Evolutionary conservation across 2,113 vertebrate species (phyloP).

Genomic region (Cyphomyrus discorhynchus): DNA sequence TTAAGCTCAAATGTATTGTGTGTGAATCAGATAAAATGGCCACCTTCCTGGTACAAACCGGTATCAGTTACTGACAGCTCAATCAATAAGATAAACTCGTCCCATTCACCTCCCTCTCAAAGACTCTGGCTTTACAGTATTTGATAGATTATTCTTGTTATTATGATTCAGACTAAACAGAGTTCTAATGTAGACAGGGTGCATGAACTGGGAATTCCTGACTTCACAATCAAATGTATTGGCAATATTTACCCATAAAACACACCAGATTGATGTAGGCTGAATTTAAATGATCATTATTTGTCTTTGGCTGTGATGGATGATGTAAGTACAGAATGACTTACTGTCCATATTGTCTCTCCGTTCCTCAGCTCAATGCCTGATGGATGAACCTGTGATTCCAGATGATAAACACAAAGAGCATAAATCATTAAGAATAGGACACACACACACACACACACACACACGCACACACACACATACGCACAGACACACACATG

Average conservation of each 20-base stretch:
- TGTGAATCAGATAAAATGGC: neutral
- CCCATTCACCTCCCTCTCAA: neutral
- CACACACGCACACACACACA: no score
- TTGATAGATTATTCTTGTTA: neutral
- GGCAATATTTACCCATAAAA: neutral
- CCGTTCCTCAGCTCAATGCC: slow-evolving; percentile 29
- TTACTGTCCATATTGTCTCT: slow-evolving; percentile 53
- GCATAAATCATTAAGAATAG: neutral
- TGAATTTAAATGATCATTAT: neutral
- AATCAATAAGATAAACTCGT: neutral
- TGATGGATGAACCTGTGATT: slow-evolving; percentile 36
- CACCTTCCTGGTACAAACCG: neutral
- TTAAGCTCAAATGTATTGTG: neutral
- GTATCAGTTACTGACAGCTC: neutral
- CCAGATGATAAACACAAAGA: neutral
- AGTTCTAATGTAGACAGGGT: neutral
- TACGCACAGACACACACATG: no score
- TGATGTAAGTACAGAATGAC: neutral
- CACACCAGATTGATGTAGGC: neutral
- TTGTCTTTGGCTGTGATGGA: neutral
- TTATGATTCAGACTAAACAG: neutral
- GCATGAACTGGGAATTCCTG: neutral
- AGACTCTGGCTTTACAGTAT: neutral
- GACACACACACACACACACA: no score
- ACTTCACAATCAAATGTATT: neutral